Evolutionary conservation across 2,113 vertebrate species (phyloP).

Genomic region (Phoenicopterus ruber): DNA sequence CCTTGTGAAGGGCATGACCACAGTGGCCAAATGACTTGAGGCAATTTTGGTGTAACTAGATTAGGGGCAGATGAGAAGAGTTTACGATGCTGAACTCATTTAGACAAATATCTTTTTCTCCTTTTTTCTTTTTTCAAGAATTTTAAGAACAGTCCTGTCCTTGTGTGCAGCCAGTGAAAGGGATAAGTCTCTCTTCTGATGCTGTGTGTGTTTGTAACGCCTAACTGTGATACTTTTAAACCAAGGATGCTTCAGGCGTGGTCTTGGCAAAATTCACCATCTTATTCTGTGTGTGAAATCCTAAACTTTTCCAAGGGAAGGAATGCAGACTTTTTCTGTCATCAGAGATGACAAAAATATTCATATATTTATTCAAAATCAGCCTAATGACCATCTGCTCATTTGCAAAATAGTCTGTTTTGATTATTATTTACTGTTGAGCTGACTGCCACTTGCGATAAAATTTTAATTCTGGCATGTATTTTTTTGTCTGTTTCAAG

Average conservation of each 20-base stretch:
- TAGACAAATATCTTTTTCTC: neutral
- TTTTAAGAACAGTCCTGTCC: neutral
- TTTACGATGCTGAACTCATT: neutral
- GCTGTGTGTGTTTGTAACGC: neutral
- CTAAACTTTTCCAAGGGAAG: neutral
- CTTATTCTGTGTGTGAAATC: neutral
- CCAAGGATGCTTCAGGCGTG: neutral
- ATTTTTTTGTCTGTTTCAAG: neutral
- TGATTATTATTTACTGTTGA: neutral
- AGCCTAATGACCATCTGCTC: neutral
- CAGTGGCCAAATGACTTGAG: neutral
- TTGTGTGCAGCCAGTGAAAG: neutral
- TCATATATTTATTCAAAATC: neutral
- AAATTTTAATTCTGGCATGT: neutral
- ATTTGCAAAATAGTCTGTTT: neutral
- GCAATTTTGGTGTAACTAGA: neutral
- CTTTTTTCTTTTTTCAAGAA: neutral
- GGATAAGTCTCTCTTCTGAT: neutral
- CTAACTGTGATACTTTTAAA: neutral
- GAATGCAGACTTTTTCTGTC: neutral
- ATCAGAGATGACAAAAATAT: neutral
- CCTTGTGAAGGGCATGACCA: neutral
- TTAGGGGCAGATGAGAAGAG: neutral
- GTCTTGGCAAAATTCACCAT: neutral
- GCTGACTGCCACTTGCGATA: neutral